Percentiles rank a stretch among this genome's conserved stretches.
Conservation (phyloP, 1,140 invertebrate genomes). For the Melanaphis sacchari region DNA sequence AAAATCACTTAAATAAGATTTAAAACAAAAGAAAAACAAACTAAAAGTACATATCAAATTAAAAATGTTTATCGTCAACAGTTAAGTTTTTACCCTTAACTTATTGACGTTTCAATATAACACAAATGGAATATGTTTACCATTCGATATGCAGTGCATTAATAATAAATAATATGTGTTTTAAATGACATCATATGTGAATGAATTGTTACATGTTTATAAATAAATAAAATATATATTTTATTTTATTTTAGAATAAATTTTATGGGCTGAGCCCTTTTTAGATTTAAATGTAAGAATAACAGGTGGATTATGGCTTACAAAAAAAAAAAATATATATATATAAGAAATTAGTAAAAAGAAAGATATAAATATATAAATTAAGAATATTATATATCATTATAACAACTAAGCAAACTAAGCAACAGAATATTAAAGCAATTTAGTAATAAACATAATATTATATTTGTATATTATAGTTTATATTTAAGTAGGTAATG, state of each 20-base stretch:
- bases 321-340: no score
- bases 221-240: no score
- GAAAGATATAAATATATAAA: no score
- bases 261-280: no score
- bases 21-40: constrained; percentile 2
- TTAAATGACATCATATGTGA: not conserved
- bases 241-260: no score
- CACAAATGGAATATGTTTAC: not conserved
- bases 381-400: no score
- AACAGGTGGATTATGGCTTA: no score
- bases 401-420: no score
- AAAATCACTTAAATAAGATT: not conserved
- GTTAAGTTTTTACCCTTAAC: not conserved
- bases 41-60: not conserved
- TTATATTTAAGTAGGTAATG: not conserved
- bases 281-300: no score
- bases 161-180: not conserved
- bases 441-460: not conserved
- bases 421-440: no score
- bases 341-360: no score
- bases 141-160: not conserved
- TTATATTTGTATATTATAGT: not conserved
- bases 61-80: not conserved
- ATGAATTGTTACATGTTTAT: not conserved
- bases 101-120: not conserved